Evolutionary conservation across 2,797 vertebrate genomes (phyloP).

Genomic region (Phoeniculus purpureus): DNA sequence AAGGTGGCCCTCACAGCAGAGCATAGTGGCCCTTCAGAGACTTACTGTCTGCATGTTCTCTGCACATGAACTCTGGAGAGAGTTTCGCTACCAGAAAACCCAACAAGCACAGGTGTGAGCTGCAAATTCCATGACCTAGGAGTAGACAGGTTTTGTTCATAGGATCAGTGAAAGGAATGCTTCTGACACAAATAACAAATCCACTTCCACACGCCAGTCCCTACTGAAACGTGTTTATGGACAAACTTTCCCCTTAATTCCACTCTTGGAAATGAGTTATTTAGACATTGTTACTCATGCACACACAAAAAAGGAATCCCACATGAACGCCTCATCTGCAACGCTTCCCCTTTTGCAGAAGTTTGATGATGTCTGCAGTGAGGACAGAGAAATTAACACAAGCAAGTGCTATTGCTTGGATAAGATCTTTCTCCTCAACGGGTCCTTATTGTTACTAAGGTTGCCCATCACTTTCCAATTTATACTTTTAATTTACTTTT

Average conservation of each 20-base stretch:
- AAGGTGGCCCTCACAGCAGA: neutral
- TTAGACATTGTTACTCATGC: neutral
- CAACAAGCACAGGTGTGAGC: neutral
- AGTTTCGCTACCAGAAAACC: neutral
- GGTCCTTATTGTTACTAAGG: neutral
- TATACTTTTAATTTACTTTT: neutral
- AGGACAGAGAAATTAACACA: neutral
- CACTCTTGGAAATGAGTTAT: neutral
- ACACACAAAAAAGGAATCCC: neutral
- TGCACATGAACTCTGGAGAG: neutral
- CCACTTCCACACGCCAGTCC: neutral
- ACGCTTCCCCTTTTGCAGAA: neutral
- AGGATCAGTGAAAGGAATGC: neutral
- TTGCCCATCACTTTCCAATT: neutral
- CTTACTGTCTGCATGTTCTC: neutral
- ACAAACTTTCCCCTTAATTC: neutral
- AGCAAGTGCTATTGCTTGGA: neutral
- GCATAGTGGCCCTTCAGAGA: neutral
- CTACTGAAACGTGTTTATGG: neutral
- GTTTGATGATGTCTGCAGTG: neutral
- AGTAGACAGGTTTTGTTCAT: neutral
- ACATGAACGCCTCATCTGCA: neutral
- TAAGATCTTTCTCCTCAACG: neutral
- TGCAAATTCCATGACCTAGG: neutral
- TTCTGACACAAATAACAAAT: neutral